Evolutionary conservation across 2,113 vertebrate species (phyloP).

Genomic region (Amphilophus citrinellus): DNA sequence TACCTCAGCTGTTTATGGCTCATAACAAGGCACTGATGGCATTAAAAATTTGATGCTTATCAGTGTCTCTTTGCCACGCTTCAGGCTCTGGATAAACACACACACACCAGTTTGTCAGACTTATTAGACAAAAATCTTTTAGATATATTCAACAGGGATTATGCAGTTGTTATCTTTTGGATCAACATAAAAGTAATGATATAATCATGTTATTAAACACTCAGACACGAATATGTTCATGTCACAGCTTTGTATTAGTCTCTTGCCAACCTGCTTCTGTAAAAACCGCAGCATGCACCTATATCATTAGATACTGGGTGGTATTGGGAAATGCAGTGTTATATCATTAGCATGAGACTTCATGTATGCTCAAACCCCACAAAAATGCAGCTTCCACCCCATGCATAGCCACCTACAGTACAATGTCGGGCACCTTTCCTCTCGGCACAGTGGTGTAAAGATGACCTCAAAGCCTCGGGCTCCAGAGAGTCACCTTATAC

Average conservation of each 20-base stretch:
- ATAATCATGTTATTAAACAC: background rate
- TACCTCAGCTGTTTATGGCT: constrained; percentile 15
- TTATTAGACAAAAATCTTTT: constrained; percentile 6
- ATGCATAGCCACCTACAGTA: constrained; percentile 13
- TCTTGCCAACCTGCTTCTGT: background rate
- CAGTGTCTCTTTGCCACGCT: background rate
- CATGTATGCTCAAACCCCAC: background rate
- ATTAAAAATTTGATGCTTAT: background rate
- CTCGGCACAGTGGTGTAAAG: constrained; percentile 68
- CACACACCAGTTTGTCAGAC: constrained; percentile 10
- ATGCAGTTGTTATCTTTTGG: background rate
- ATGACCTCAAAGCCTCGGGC: constrained; percentile 66
- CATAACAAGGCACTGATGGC: constrained; percentile 6
- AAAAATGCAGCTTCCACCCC: constrained; percentile 2
- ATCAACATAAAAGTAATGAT: background rate
- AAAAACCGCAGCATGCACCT: background rate
- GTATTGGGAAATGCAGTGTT: constrained; percentile 9
- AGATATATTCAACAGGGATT: constrained; percentile 7
- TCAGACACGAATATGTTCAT: background rate
- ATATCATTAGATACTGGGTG: constrained; percentile 27
- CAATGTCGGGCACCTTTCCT: constrained; percentile 19
- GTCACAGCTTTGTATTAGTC: background rate
- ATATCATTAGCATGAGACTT: constrained; percentile 7
- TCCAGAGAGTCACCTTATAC: constrained; percentile 79
- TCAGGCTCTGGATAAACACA: background rate